Evolutionary conservation across 2,113 vertebrate genomes (phyloP).

Genomic region (Antechinus flavipes): DNA sequence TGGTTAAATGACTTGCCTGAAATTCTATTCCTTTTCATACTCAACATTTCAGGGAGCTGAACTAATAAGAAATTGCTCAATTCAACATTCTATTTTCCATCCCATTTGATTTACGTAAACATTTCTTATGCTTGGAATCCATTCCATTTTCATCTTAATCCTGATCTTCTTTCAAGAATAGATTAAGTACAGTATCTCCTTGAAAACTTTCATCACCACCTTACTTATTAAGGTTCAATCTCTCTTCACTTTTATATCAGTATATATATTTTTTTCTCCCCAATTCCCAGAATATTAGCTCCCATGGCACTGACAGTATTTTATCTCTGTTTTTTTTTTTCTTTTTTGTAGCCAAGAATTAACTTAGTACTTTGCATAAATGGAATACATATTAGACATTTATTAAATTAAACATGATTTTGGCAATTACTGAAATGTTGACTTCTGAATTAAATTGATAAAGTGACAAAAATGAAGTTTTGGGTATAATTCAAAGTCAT

Average conservation of each 20-base stretch:
- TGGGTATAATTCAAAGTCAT: background rate
- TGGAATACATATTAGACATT: background rate
- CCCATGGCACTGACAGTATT: background rate
- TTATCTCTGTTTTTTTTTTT: background rate
- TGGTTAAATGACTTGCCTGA: background rate
- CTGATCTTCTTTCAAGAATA: too few species aligned
- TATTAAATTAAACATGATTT: background rate
- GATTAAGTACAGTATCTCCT: too few species aligned
- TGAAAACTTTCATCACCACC: too few species aligned
- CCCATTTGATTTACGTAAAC: background rate
- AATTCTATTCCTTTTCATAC: background rate
- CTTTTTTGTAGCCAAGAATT: background rate
- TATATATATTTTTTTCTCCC: too few species aligned
- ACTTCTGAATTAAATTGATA: background rate
- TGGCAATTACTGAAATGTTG: background rate
- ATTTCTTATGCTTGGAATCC: too few species aligned
- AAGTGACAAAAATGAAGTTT: background rate
- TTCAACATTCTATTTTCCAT: too few species aligned
- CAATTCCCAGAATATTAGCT: background rate
- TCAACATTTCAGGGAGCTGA: background rate
- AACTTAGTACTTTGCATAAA: background rate
- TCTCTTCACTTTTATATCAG: too few species aligned
- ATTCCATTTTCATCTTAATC: too few species aligned
- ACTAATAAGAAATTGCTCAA: background rate
- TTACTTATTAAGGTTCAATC: too few species aligned